Base-by-base conservation (phyloP, 30 jellyfish, hydroid and myxozoan genomes). In the Aurelia aurita complex sp. Pacific region DNA sequence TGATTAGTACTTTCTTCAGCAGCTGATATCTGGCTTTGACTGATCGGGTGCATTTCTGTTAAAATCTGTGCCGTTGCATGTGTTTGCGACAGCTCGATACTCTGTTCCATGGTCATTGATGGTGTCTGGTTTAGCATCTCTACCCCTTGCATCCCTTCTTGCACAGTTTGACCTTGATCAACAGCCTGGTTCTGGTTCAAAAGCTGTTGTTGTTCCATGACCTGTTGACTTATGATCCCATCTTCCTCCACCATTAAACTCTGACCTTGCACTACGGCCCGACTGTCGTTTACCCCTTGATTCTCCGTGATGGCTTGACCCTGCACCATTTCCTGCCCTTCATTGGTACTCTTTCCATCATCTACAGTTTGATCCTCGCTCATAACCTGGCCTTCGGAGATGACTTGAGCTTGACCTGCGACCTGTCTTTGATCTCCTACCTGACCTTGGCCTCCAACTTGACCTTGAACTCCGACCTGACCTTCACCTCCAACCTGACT, bases 1-100 rank as follows among this genome's bases (percentile, higher is more conserved):
- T 70, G 80, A 34, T 70, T 13, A 70, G 40, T 52, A 17, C 38
- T 10, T 52, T 34, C 64, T 42, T 70, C 80, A 32, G 64, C 63
- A 34, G 62, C 29, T 42, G 80, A 40, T 17, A 70, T 46, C 10
- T 70, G 80, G 33, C 64, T 70, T 36, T 70, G 80, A 70, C 80
- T 79, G 19, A 79, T 64, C 23, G 89, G 89, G 52, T 79, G 89
- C 89, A 79, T 79, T 66, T 79, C 89, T 14, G 89, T 79, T 51
- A 79, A 67, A 34, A 79, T 79, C 61, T 79, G 89, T 29, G 89
- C 89, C 2, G 89, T 79, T 2, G 89, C 89, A 35, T 79, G 89
- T 13, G 89, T 67, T 64, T 79, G 89, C 2, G 89, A 79, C 12
- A 57, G 67, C 53, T 79, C 88, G n/a, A 77, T 61, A 33, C 88